Percentiles rank a stretch among this genome's conserved stretches.
phyloP scores from a whole-genome alignment of 2,113 vertebrate genomes.

The Corydoras maculifer region DNA sequence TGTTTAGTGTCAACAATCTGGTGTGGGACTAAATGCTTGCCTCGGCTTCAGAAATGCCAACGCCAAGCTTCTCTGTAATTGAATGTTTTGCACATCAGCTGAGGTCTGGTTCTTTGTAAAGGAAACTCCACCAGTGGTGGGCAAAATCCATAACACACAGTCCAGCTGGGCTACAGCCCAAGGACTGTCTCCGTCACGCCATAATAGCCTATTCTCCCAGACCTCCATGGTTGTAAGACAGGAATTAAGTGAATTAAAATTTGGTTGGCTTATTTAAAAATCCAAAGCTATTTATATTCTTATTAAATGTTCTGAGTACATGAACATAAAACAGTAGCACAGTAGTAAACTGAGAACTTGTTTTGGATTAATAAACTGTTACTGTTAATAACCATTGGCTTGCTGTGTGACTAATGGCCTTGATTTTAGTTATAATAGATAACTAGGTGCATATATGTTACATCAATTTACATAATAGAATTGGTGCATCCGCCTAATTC shows the following conservation, averaged over 20 bases:
- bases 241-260: constrained; percentile 2
- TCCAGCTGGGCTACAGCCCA: constrained; percentile 14
- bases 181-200: constrained; percentile 15
- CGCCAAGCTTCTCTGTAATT: constrained; percentile 32
- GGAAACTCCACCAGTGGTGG: constrained; percentile 33
- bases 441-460: too few relatives aligned
- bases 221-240: constrained; percentile 4
- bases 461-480: too few relatives aligned
- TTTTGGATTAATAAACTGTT: too few relatives aligned
- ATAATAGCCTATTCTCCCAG: constrained; percentile 18
- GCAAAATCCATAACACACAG: constrained; percentile 26
- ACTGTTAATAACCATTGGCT: too few relatives aligned
- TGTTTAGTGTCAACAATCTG: constrained; percentile 39
- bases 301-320: too few relatives aligned
- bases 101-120: constrained; percentile 38
- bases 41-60: constrained; percentile 40
- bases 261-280: too few relatives aligned
- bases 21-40: constrained; percentile 18
- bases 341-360: too few relatives aligned
- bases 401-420: too few relatives aligned
- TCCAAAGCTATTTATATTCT: too few relatives aligned
- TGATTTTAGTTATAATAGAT: too few relatives aligned
- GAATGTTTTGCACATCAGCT: constrained; percentile 34
- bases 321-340: too few relatives aligned
- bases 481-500: too few relatives aligned